Evolutionary conservation across 2,797 vertebrate species (phyloP).

Genomic region (Sebastes goodei): DNA sequence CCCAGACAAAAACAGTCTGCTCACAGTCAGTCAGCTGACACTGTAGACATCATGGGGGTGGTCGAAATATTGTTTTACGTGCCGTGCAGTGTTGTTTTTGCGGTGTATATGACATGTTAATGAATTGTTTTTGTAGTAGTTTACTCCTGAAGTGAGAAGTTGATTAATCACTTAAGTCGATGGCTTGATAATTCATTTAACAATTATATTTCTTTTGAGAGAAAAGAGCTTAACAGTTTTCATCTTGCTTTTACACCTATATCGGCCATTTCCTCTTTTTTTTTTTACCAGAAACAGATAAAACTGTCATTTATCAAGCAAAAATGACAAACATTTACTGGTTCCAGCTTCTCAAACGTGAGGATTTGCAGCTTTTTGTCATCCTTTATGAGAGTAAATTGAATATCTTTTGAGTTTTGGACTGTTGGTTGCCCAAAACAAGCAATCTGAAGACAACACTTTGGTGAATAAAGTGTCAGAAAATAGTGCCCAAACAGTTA

Average conservation of each 20-base stretch:
- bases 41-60: not conserved
- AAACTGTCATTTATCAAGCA: not conserved
- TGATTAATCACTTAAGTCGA: not conserved
- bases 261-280: not conserved
- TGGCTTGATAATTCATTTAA: not conserved
- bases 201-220: not conserved
- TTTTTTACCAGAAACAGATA: not conserved
- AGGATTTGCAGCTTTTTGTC: not conserved
- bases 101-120: not conserved
- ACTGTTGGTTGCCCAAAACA: not conserved
- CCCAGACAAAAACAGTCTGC: constrained; percentile 56
- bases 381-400: not conserved
- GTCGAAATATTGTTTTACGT: not conserved
- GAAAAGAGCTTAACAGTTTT: not conserved
- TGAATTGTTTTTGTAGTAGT: not conserved
- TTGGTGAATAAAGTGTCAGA: not conserved
- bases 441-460: not conserved
- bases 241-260: not conserved
- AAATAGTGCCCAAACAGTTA: not conserved
- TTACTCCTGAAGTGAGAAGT: not conserved
- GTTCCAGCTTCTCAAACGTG: not conserved
- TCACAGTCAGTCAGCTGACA: constrained; percentile 53
- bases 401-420: not conserved
- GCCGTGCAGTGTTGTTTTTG: not conserved
- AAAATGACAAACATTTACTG: not conserved